Evolutionary conservation across 2,888 invertebrate genomes (phyloP).

Genomic region (Callimorpha dominula): DNA sequence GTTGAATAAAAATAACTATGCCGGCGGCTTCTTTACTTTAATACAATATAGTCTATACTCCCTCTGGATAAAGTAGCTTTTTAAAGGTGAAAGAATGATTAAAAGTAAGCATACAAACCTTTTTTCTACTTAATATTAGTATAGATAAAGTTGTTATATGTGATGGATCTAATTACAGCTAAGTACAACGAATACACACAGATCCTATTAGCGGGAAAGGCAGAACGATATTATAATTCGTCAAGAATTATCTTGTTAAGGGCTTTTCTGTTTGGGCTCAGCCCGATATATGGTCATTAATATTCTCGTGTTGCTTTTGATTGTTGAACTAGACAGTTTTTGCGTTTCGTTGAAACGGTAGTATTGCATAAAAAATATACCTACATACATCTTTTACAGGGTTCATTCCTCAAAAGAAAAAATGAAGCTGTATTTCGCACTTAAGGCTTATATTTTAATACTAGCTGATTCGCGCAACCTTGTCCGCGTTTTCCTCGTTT

Average conservation of each 20-base stretch:
- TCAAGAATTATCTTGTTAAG: conserved; percentile 44
- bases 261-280: conserved; percentile 31
- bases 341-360: too few relatives aligned
- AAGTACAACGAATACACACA: conserved; percentile 24
- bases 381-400: too few relatives aligned
- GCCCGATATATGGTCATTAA: conserved; percentile 33
- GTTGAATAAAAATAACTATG: too few relatives aligned
- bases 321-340: too few relatives aligned
- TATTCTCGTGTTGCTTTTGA: too few relatives aligned
- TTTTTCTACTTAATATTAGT: neutral
- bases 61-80: neutral
- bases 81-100: neutral
- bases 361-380: too few relatives aligned
- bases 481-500: too few relatives aligned
- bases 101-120: too few relatives aligned
- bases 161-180: conserved; percentile 28
- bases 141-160: neutral
- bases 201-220: conserved; percentile 37
- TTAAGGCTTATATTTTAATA: too few relatives aligned
- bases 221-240: conserved; percentile 38
- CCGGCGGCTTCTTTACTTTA: neutral
- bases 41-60: neutral
- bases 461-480: too few relatives aligned
- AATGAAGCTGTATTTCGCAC: too few relatives aligned
- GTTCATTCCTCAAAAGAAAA: too few relatives aligned